A percentile compares a stretch with the other conserved stretches of the same genome.
Evolutionary conservation across 2,113 vertebrate species (phyloP).

Genomic region (Bettongia penicillata): DNA sequence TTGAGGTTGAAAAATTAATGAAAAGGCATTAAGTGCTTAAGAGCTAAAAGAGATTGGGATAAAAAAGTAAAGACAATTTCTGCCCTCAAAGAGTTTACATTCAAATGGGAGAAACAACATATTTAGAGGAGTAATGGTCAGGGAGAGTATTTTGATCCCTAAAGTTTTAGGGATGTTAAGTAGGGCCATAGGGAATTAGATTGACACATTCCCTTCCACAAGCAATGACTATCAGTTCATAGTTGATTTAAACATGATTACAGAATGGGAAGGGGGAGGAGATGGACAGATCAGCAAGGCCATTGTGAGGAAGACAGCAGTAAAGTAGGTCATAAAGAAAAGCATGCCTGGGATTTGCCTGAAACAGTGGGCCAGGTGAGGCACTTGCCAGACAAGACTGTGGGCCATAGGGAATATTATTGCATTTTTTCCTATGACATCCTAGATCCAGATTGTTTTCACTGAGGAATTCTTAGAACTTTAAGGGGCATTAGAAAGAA

Average conservation of each 20-base stretch:
- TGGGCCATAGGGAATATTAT: neutral
- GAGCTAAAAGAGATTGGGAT: neutral
- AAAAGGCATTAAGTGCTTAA: neutral
- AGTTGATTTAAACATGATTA: neutral
- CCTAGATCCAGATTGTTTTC: neutral
- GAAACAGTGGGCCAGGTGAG: neutral
- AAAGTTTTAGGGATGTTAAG: neutral
- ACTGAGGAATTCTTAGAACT: neutral
- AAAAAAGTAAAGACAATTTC: neutral
- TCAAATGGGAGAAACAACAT: neutral
- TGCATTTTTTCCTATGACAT: neutral
- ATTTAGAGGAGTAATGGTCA: neutral
- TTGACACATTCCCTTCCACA: neutral
- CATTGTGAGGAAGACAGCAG: neutral
- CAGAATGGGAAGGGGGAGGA: neutral
- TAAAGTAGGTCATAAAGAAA: neutral
- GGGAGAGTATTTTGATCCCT: neutral
- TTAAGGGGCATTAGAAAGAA: neutral
- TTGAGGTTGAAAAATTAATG: neutral
- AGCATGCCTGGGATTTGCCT: neutral
- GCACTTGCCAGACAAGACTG: neutral
- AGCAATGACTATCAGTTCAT: neutral
- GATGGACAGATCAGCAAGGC: neutral
- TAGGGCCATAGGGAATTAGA: neutral
- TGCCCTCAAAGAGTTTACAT: neutral